Evolutionary conservation across 2,113 vertebrate species (phyloP).

Genomic region (Eptesicus fuscus): DNA sequence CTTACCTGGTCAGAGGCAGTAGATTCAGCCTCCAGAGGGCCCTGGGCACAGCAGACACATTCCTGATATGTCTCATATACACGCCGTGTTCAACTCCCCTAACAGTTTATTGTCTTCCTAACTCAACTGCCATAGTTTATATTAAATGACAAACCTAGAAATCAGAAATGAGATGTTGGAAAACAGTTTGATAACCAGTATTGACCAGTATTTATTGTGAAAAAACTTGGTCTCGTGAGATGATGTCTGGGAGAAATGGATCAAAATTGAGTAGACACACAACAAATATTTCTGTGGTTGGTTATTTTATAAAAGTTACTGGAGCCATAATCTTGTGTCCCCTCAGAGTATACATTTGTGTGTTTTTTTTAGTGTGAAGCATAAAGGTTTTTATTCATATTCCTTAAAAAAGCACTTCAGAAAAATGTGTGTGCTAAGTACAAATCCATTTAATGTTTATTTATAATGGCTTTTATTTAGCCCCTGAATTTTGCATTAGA

Average conservation of each 20-base stretch:
- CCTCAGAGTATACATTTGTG: not conserved
- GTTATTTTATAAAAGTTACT: not conserved
- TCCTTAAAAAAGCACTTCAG: not conserved
- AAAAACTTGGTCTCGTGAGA: not conserved
- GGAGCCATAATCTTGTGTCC: not conserved
- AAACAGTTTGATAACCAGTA: not conserved
- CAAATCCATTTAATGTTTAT: not conserved
- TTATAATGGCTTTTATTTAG: slow-evolving; percentile 37
- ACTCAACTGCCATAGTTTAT: not conserved
- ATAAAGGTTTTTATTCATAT: not conserved
- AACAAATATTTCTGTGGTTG: not conserved
- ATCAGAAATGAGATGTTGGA: not conserved
- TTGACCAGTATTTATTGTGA: not conserved
- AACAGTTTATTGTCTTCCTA: not conserved
- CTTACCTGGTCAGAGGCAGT: not conserved
- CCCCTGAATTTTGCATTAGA: slow-evolving; percentile 28
- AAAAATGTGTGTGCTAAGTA: not conserved
- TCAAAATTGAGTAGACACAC: not conserved
- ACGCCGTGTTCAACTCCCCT: not conserved
- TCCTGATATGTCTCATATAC: not conserved
- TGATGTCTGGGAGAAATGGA: not conserved
- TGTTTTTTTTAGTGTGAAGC: not conserved
- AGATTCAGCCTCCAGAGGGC: not conserved
- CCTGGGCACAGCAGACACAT: not conserved
- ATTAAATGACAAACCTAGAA: not conserved